phyloP scores from a whole-genome alignment of 2,797 vertebrate species.

The Malurus leucopterus region DNA sequence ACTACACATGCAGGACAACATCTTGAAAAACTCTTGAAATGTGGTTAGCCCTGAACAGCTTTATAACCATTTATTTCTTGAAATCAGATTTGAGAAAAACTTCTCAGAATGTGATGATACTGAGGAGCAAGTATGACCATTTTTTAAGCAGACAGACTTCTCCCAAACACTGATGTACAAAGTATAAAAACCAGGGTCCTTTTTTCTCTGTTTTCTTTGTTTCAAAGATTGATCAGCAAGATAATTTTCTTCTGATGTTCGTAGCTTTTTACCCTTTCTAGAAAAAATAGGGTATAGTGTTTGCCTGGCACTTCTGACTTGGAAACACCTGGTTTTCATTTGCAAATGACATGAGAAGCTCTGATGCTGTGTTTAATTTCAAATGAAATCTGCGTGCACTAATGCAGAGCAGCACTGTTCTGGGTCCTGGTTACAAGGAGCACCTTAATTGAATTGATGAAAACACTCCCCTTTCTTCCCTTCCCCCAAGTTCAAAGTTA shows the following conservation, averaged over 20 bases:
- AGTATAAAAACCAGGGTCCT: not conserved
- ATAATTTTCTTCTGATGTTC: not conserved
- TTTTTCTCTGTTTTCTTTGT: not conserved
- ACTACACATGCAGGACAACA: not conserved
- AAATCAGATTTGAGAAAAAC: not conserved
- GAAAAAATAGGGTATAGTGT: not conserved
- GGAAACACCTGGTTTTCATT: constrained; percentile 48
- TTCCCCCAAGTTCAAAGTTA: not conserved
- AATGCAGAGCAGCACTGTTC: constrained; percentile 14
- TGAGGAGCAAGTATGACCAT: not conserved
- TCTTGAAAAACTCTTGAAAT: not conserved
- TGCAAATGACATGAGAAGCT: constrained; percentile 24
- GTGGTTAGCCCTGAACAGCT: not conserved
- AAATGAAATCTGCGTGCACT: constrained; percentile 41
- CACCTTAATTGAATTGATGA: constrained; percentile 27
- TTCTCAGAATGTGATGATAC: not conserved
- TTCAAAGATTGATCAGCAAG: not conserved
- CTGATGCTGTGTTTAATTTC: constrained; percentile 35
- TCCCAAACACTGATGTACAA: not conserved
- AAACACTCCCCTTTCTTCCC: not conserved
- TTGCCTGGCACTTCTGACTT: constrained; percentile 6
- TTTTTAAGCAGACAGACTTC: not conserved
- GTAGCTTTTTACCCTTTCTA: not conserved
- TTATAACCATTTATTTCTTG: not conserved
- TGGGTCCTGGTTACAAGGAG: not conserved